These are phyloP conservation scores for Oreotrochilus melanogaster DNA, from an alignment of 2,113 vertebrate genomes.

Conservation along the genomic window DNA sequence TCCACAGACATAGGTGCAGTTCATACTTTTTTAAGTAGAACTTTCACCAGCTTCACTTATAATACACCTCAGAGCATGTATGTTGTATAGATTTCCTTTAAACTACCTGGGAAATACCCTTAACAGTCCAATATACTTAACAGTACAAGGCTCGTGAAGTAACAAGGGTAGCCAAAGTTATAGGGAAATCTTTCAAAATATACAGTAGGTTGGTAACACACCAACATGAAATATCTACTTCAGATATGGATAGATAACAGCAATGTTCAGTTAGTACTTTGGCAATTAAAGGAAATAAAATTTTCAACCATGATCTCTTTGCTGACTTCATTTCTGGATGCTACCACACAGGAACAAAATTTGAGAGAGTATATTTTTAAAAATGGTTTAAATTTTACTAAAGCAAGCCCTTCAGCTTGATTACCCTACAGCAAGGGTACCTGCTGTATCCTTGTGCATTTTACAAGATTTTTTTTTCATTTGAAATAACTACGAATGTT, in stretches of 20 bases:
- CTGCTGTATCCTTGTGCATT: neutral
- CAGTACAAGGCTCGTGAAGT: neutral
- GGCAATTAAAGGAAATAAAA: neutral
- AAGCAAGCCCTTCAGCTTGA: neutral
- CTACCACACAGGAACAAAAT: neutral
- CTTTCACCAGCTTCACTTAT: neutral
- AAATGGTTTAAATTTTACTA: neutral
- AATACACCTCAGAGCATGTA: neutral
- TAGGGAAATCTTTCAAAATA: neutral
- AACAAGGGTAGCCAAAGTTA: rapidly evolving
- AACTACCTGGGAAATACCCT: neutral
- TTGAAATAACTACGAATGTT: neutral
- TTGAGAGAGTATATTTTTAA: neutral
- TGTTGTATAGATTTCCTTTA: neutral
- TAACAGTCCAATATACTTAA: neutral
- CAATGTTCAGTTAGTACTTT: neutral
- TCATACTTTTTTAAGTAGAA: neutral
- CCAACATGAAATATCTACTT: neutral
- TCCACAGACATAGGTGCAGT: neutral
- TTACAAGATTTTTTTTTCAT: neutral
- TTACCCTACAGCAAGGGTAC: too few relatives aligned
- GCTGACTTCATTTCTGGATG: neutral
- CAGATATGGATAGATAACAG: neutral
- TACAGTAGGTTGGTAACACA: neutral
- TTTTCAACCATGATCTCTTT: neutral